Base-by-base conservation (phyloP, 2,888 invertebrate species). In the Odontomyia ornata region DNA sequence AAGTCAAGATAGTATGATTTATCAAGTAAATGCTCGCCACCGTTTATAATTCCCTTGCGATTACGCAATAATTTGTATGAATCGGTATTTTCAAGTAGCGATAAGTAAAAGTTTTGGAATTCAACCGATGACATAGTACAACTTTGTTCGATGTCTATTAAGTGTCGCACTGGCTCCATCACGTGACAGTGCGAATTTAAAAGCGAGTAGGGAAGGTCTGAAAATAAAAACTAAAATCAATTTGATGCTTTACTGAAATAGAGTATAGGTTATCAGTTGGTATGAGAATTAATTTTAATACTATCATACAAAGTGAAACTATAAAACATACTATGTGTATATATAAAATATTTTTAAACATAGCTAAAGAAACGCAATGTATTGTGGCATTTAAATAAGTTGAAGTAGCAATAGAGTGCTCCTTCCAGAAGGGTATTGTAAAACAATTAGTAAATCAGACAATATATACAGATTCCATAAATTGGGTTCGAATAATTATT, bases 181-280 rank as follows among this genome's bases (percentile, higher is more conserved):
- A 85, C 72, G 56, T 82, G 82, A 64, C 86, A 86, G 21, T 79
- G 76, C 2, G 83, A 76, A 11, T 81, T 81, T n/a, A 81, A 81
- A 13, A 83, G 81, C 0, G 82, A 82, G 77, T 80, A 78, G 7
- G 86, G 86, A 75, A 86, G 78, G 65, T 84, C 85, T 80, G 75
- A 11, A 76, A 65, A 43, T 1, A 9, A 36, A 71, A 65, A 52
- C 23, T 13, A 52, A 52, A 52, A 18, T 4, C 4, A 18, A 52
- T 52, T 52, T 4, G 4, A 52, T 52, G n/a, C 4, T 52, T 43
- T 43, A 43, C 13, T 43, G n/a, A n/a, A n/a, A n/a, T n/a, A n/a
- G n/a, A n/a, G n/a, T n/a, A n/a, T n/a, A n/a, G n/a, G n/a, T n/a
- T n/a, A n/a, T n/a, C n/a, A n/a, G n/a, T n/a, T n/a, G n/a, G n/a